Base-by-base conservation (phyloP, 1,140 invertebrate genomes). In the Plodia interpunctella region DNA sequence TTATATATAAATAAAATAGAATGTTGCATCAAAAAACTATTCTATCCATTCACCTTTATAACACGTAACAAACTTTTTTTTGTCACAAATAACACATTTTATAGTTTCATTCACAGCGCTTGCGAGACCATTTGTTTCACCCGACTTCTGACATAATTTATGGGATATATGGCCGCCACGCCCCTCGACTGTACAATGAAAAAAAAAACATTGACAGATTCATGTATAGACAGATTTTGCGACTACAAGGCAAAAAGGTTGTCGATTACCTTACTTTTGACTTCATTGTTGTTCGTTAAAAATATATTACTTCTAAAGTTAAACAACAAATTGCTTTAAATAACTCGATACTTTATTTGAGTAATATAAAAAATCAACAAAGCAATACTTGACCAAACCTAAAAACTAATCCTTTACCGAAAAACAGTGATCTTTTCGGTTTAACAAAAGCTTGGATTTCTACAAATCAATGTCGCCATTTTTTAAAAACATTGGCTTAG, bases 61-160 rank as follows among this genome's bases (percentile, higher is more conserved):
- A 32, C 8, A 32, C 4, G 30, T 9, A 10, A 32, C 30, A 32
- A 1, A 5, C 28, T 32, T 32, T 32, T 32, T 32, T 32, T 32
- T 9, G 1, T 32, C 13, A 61, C 57, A 65, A 71, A 65, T 65
- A 61, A 58, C 59, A 67, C 56, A 67, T 68, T 70, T 74, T 65
- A 68, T 62, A 65, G 61, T 59, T 62, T 62, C 73, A 74, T 76
- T 72, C 74, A 72, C 57, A 51, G 5, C 52, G 63, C 18, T 17
- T 38, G 28, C 60, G 55, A 51, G 38, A 51, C 57, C 64, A 67
- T 73, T 73, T 76, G 72, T 80, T 71, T 76, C 66, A 44, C 52
- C 38, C 15, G 15, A 15, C 9, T 44, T 10, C 56, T 74, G 74
- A 74, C 75, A 75, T 81, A 83, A 85, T 81, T 83, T 84, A 84